phyloP scores from a whole-genome alignment of 2,113 vertebrate genomes.

The Halcyon senegalensis region DNA sequence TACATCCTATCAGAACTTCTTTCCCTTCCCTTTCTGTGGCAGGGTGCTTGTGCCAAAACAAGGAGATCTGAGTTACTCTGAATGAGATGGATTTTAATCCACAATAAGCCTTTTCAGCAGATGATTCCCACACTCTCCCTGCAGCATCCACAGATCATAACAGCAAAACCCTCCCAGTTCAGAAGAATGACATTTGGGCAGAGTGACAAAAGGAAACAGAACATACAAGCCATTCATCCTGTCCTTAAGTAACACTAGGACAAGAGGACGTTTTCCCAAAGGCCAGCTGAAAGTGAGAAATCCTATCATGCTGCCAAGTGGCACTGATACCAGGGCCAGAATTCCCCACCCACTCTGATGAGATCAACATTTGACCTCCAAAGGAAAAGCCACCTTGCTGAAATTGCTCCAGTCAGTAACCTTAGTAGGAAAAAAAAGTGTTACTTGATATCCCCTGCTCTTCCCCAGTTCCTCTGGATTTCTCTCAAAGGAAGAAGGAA shows the following conservation, averaged over 20 bases:
- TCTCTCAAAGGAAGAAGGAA: not conserved
- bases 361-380: not conserved
- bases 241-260: not conserved
- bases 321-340: accelerated
- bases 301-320: not conserved
- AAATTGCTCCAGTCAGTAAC: not conserved
- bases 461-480: not conserved
- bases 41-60: conserved; percentile 55
- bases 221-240: not conserved
- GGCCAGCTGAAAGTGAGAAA: not conserved
- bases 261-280: not conserved
- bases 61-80: conserved; percentile 33
- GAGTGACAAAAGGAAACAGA: not conserved
- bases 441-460: not conserved
- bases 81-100: not conserved
- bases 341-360: not conserved
- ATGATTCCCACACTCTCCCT: not conserved
- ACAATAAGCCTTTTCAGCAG: not conserved
- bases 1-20: conserved; percentile 54
- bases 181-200: not conserved
- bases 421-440: not conserved
- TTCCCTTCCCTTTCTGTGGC: conserved; percentile 20
- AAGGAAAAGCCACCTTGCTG: not conserved
- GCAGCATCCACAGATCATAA: not conserved
- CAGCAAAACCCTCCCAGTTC: not conserved